Conservation (phyloP, 1,140 invertebrate genomes). For the Mamestra configurata region DNA sequence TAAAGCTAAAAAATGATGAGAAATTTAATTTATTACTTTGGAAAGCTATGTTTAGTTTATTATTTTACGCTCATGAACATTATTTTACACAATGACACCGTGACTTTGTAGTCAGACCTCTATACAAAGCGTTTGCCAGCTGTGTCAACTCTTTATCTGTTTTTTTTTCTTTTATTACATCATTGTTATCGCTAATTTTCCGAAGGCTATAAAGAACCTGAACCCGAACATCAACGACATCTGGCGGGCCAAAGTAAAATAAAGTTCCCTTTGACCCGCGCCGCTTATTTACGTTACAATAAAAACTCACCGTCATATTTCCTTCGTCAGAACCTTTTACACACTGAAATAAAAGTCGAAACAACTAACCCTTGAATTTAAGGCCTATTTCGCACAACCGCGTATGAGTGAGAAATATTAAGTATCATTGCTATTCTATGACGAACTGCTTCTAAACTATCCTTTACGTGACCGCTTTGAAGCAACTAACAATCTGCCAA, state of each 20-base stretch:
- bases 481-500: constrained; percentile 8
- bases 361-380: constrained; percentile 25
- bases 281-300: constrained; percentile 43
- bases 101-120: too few species aligned
- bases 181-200: constrained; percentile 33
- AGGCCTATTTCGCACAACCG: constrained; percentile 26
- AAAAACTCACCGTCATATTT: constrained; percentile 46
- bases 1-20: background rate
- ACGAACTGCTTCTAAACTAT: constrained; percentile 18
- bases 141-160: too few species aligned
- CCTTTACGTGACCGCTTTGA: constrained; percentile 39
- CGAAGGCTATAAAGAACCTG: constrained; percentile 38
- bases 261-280: constrained; percentile 44
- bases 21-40: background rate
- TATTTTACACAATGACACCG: too few species aligned
- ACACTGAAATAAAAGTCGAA: constrained; percentile 36
- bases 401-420: constrained; percentile 10
- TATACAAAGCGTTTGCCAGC: too few species aligned
- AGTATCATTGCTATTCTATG: constrained; percentile 4
- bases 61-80: too few species aligned
- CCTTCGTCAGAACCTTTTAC: constrained; percentile 36
- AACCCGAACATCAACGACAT: constrained; percentile 40
- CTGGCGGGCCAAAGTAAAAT: constrained; percentile 38
- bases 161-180: background rate
- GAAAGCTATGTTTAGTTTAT: too few species aligned